Percentiles rank a stretch among this genome's conserved stretches.
Evolutionary conservation across 1,140 invertebrate genomes (phyloP).

Genomic region (Drosophila hydei): DNA sequence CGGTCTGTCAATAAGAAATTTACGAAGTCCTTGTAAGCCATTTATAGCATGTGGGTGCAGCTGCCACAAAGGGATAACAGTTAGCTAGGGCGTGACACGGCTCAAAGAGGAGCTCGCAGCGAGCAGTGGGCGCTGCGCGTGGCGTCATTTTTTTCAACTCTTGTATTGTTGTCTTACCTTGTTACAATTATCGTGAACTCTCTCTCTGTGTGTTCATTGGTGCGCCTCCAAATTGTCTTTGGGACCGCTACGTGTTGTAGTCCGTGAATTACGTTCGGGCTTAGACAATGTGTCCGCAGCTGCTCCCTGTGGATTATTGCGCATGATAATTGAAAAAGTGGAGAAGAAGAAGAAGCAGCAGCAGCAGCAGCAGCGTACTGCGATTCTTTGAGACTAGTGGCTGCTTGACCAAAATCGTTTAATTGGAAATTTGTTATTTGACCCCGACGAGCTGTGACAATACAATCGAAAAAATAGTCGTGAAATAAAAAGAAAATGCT

Average conservation of each 20-base stretch:
- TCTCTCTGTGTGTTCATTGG: conserved; percentile 30
- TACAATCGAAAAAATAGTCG: conserved; percentile 17
- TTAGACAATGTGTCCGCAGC: conserved; percentile 12
- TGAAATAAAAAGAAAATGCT: conserved; percentile 21
- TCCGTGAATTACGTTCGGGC: conserved; percentile 20
- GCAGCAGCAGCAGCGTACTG: not conserved
- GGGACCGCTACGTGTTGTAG: conserved; percentile 28
- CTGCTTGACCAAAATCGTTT: conserved; percentile 58
- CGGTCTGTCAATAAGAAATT: conserved; percentile 54
- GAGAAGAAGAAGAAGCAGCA: not conserved
- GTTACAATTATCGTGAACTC: conserved; percentile 58
- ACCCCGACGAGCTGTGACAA: conserved; percentile 61
- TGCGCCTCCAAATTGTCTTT: conserved; percentile 58
- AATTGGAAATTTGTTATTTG: conserved; percentile 78
- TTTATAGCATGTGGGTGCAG: conserved; percentile 69
- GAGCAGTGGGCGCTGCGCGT: conserved; percentile 19
- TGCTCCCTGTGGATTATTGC: conserved; percentile 45
- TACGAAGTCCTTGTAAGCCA: conserved; percentile 54
- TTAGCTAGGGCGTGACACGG: conserved; percentile 5
- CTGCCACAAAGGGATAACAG: conserved; percentile 3
- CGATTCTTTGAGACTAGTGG: not conserved
- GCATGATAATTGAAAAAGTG: conserved; percentile 68
- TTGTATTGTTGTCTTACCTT: conserved; percentile 65
- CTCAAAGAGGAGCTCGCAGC: no score
- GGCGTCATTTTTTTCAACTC: conserved; percentile 12